Percentiles rank a stretch among this genome's conserved stretches.
Conservation (phyloP, 2,797 vertebrate species). For the Chiropotes sagulatus region DNA sequence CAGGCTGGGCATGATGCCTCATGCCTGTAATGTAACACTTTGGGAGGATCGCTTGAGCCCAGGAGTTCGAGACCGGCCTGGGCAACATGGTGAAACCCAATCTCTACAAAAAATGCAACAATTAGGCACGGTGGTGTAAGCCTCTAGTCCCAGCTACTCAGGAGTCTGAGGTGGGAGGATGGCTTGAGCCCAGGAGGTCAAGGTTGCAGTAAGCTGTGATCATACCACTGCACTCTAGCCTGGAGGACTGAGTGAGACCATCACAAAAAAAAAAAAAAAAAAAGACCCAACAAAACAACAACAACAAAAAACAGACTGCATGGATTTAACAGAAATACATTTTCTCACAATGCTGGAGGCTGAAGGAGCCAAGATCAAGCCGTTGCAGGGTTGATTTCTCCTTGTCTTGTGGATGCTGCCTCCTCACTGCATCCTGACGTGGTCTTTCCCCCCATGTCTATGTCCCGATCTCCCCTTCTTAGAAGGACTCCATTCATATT, state of each 20-base stretch:
- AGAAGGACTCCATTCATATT: not conserved
- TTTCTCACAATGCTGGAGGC: too few relatives aligned
- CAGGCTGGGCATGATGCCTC: not conserved
- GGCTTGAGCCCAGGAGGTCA: not conserved
- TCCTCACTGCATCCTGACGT: not conserved
- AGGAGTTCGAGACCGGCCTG: not conserved
- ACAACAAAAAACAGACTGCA: not conserved
- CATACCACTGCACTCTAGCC: not conserved
- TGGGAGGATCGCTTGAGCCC: not conserved
- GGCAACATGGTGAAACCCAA: not conserved
- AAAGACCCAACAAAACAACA: too few relatives aligned
- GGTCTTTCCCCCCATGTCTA: not conserved
- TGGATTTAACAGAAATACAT: not conserved
- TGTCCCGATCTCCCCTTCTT: not conserved
- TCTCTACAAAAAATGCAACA: not conserved
- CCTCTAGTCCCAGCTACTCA: not conserved
- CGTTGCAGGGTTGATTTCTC: not conserved
- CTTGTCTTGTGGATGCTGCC: not conserved
- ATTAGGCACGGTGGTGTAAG: not conserved
- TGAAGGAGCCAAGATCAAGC: not conserved
- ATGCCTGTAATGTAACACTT: not conserved
- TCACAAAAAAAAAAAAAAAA: not conserved
- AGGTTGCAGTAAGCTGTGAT: not conserved
- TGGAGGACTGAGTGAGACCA: accelerated
- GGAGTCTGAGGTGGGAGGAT: not conserved